Evolutionary conservation across 2,888 invertebrate species (phyloP).

Genomic region (Seira ritae): DNA sequence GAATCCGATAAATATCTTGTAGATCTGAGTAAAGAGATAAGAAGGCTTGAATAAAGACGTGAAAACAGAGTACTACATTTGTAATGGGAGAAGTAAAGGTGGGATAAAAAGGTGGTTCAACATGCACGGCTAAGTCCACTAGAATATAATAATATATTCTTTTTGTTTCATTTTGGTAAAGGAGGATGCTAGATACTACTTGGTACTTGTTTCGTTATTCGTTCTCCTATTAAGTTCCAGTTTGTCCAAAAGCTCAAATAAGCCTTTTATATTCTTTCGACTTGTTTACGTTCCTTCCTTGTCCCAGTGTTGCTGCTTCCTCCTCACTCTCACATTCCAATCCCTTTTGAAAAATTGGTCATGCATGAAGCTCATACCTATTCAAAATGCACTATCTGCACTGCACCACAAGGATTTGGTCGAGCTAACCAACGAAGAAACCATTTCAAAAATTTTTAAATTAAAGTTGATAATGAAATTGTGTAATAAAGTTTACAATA

Average conservation of each 20-base stretch:
- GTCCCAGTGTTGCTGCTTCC: background rate
- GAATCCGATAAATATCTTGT: conserved; percentile 55
- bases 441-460: background rate
- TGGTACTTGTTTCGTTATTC: too few species aligned
- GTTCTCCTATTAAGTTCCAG: background rate
- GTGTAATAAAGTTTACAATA: conserved; percentile 5
- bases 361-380: too few species aligned
- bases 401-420: too few species aligned
- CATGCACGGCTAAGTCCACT: conserved; percentile 22
- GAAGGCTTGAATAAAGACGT: conserved; percentile 45
- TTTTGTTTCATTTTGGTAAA: conserved; percentile 20
- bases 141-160: background rate
- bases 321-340: background rate
- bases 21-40: conserved; percentile 44
- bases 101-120: conserved; percentile 14
- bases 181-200: background rate
- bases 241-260: background rate
- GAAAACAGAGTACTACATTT: conserved; percentile 23
- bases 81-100: conserved; percentile 23
- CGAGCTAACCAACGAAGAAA: background rate
- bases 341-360: too few species aligned
- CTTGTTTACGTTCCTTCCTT: too few species aligned
- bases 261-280: background rate
- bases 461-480: conserved; percentile 8
- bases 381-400: too few species aligned